These are phyloP conservation scores for Caenorhabditis wallacei DNA, from an alignment of 2,888 invertebrate species.

Conservation along the genomic window DNA sequence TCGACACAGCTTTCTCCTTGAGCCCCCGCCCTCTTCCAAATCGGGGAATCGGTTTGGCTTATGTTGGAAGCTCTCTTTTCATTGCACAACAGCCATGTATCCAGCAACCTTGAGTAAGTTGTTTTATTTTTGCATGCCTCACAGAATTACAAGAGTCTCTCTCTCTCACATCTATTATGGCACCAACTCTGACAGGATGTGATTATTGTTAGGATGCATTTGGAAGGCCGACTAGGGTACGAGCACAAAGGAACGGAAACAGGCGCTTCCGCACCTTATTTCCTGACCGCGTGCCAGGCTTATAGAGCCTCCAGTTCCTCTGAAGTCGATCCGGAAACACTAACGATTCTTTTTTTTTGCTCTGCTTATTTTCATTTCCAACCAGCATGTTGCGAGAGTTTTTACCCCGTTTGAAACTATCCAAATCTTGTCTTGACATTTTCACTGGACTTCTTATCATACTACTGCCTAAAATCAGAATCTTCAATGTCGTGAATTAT, in stretches of 20 bases:
- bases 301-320: constrained; percentile 63
- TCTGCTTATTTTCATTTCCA: constrained; percentile 1
- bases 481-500: no score
- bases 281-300: constrained; percentile 67
- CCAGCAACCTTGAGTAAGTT: constrained; percentile 66
- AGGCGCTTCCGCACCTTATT: constrained; percentile 75
- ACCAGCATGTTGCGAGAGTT: no score
- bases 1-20: constrained; percentile 7
- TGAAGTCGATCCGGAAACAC: constrained; percentile 68
- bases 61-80: constrained; percentile 38
- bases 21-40: constrained; percentile 59
- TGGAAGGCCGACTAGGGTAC: constrained; percentile 29
- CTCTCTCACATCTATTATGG: constrained; percentile 27
- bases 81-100: constrained; percentile 63
- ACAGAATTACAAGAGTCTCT: constrained; percentile 30
- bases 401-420: neutral
- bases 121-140: constrained; percentile 51
- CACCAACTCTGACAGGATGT: constrained; percentile 54
- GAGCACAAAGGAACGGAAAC: constrained; percentile 72
- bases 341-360: constrained; percentile 49
- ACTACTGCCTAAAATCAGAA: no score
- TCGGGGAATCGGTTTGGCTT: constrained; percentile 29
- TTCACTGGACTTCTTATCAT: no score
- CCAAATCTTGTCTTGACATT: no score
- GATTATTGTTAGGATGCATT: constrained; percentile 65